phyloP scores from a whole-genome alignment of 35 echinoderm and acorn worm genomes.

The Ophiothrix spiculata region DNA sequence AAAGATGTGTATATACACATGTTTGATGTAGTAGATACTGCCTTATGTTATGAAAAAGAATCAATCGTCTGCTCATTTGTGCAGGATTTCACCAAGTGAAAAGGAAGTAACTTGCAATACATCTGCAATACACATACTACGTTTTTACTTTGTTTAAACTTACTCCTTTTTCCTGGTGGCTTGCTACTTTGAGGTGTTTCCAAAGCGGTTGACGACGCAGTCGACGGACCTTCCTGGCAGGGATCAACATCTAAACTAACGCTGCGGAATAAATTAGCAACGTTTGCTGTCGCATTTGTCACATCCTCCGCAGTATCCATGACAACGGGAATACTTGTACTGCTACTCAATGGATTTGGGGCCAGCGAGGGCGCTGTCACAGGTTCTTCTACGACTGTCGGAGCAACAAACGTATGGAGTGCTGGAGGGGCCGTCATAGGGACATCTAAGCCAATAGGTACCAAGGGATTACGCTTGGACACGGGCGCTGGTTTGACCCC shows the following conservation, averaged over 20 bases:
- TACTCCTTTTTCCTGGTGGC: not conserved
- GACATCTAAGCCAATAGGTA: not conserved
- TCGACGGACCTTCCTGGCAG: not conserved
- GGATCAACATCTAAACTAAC: not conserved
- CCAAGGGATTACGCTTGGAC: not conserved
- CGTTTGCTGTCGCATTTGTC: not conserved
- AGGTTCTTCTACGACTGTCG: no score
- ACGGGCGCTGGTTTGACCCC: not conserved
- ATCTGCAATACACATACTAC: no score
- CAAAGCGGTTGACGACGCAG: not conserved
- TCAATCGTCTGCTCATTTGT: no score
- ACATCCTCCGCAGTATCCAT: conserved; percentile 10
- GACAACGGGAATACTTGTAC: not conserved
- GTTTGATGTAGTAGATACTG: no score
- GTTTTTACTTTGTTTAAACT: not conserved
- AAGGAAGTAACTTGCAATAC: no score
- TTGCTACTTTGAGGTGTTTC: not conserved
- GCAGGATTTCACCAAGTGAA: no score
- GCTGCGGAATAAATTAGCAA: not conserved
- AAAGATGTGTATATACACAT: no score
- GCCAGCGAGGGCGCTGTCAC: not conserved
- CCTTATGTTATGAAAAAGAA: no score
- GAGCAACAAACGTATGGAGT: not conserved
- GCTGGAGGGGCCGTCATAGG: not conserved
- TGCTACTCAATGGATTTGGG: not conserved